These are phyloP conservation scores for Arnoldichthys spilopterus DNA, from an alignment of 2,797 vertebrate genomes.

Conservation along the genomic window DNA sequence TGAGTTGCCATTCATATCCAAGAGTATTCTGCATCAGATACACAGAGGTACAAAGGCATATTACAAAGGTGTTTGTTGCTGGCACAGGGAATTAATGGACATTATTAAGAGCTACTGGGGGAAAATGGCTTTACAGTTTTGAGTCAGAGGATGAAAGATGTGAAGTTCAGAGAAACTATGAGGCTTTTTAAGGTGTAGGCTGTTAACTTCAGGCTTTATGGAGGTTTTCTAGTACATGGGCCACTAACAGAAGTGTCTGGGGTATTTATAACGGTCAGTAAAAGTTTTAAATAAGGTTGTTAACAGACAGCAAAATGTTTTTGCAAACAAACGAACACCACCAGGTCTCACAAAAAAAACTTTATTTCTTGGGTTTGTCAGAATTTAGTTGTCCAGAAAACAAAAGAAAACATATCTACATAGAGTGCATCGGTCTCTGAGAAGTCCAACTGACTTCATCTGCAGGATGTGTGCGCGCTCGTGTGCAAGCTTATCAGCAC, in stretches of 20 bases:
- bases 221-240: not conserved
- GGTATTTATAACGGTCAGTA: no score
- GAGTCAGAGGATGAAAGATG: not conserved
- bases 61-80: not conserved
- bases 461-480: constrained; percentile 41
- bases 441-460: constrained; percentile 43
- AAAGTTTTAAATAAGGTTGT: not conserved
- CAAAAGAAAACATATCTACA: constrained; percentile 48
- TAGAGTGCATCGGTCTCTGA: constrained; percentile 39
- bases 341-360: constrained; percentile 29
- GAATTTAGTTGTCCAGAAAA: constrained; percentile 36
- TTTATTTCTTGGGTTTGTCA: constrained; percentile 48
- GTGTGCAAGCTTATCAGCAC: constrained; percentile 69
- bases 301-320: not conserved
- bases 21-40: not conserved
- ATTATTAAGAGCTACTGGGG: not conserved
- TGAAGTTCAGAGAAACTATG: not conserved
- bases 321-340: not conserved
- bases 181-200: not conserved
- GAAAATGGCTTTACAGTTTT: not conserved
- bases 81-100: not conserved
- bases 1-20: not conserved
- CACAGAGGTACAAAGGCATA: not conserved
- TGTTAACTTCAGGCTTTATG: not conserved
- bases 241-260: no score